Evolutionary conservation across 2,888 invertebrate genomes (phyloP), one percentile per base, ranked within the genome.

Genomic region (Standfussiana lucernea): DNA sequence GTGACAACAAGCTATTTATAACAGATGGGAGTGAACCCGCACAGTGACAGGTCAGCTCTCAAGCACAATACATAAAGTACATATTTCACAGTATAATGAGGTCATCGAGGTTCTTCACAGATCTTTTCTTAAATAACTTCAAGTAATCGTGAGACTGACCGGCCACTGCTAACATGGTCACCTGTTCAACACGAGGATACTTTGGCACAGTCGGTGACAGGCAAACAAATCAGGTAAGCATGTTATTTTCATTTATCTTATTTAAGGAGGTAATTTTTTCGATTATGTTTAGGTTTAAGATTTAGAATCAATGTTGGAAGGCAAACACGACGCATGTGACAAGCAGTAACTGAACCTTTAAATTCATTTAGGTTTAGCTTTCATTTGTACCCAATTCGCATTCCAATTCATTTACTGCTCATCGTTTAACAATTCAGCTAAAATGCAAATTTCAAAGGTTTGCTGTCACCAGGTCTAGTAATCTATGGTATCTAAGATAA

Each of bases 181-280:
- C 81, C 84, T 80, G 85, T 86, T 84, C 78, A 84, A 86, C 77
- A 86, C 67, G 85, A 85, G 77, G 86, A 84, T 89, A 87, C 86
- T 93, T 94, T 94, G 94, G 94, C 94, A 94, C 94, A 90, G 89
- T 90, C 90, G 93, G 93, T 92, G 93, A 94, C 93, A 92, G 91
- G 88, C 85, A 89, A 82, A 89, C 85, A 78, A 82, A 84, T 72
- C 61, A 82, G 72, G 61, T 84, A 87, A 87, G 84, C 86, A 82
- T 83, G 75, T 75, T 80, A 67, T 67, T 69, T 72, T 73, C 70
- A 77, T 77, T 66, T 65, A 72, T 79, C 78, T 70, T 77, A 72
- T 72, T 59, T 77, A 75, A 71, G 72, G 89, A 88, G 88, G 90
- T 85, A 86, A 73, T 82, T 75, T 53, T 79, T 82, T 81, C 79